Base-by-base conservation (phyloP, 2,113 vertebrate species). In the Crotalus tigris region DNA sequence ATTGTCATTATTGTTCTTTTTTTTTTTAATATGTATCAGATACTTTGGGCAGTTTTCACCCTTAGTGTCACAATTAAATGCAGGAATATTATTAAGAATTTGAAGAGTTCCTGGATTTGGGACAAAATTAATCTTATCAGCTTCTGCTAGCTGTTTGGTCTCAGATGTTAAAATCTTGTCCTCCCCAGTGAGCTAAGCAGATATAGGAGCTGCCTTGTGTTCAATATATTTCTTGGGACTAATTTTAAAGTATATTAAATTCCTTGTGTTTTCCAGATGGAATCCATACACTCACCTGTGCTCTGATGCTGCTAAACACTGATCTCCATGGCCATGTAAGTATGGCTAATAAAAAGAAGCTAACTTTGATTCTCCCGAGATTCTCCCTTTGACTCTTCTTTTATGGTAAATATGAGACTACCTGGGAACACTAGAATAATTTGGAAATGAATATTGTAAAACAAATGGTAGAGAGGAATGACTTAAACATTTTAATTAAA, bases 271-370 rank as follows among this genome's bases (percentile, higher is more conserved):
- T 95, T 97, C 88, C 96, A 98, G 98, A 98, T 95, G 98, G 98
- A 57, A 97, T 98, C 55, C 98, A 98, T 13, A 98, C 98, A 0
- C 97, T 98, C 85, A 98, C 98, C 93, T 98, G 98, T 93, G 98
- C 98, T 91, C 97, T 98, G 96, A 98, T 98, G 98, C 97, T 98
- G 95, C 97, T 98, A 26, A 98, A 98, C 96, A 98, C 98, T 64
- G 98, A 98, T 91, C 97, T 98, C 90, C 98, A 98, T 0, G 98
- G 98, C 95, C 98, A 98, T 0, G 98, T 98, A 96, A 98, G 98
- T 98, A 89, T n/a, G 15, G 12, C 61, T 4, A 4, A 2, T 5
- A 87, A 61, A 21, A 21, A 58, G 61, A 3, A 1, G 1, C 88
- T 55, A 39, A 12, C n/a, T 51, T 49, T 39, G 12, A 8, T 19